phyloP scores from a whole-genome alignment of 1,140 invertebrate genomes.

The Ephestia elutella region DNA sequence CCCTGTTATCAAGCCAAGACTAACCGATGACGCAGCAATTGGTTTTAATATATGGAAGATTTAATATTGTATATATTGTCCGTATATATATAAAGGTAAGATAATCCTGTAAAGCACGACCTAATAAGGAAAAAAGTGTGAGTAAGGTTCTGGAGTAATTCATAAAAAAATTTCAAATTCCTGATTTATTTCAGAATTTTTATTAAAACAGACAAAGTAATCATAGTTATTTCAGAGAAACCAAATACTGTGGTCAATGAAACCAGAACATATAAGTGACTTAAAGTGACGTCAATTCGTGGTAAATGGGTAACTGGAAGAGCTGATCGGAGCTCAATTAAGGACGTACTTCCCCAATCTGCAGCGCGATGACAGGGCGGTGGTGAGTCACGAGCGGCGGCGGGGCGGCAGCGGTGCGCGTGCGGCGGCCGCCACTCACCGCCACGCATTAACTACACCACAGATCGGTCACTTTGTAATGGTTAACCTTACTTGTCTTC shows the following conservation, averaged over 20 bases:
- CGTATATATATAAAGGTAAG: too few species aligned
- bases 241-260: not conserved
- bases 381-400: slow-evolving; percentile 50
- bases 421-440: slow-evolving; percentile 19
- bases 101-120: too few species aligned
- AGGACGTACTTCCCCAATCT: slow-evolving; percentile 56
- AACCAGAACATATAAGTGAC: too few species aligned
- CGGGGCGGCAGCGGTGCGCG: slow-evolving; percentile 11
- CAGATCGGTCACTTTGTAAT: not conserved
- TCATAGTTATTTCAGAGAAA: not conserved
- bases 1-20: too few species aligned
- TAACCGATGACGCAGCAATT: too few species aligned
- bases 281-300: slow-evolving; percentile 40
- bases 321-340: slow-evolving; percentile 37
- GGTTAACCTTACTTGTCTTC: too few species aligned
- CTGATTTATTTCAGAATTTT: not conserved
- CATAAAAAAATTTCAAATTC: too few species aligned
- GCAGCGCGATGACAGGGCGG: slow-evolving; percentile 34
- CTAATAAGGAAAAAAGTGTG: too few species aligned
- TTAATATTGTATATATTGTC: too few species aligned
- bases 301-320: slow-evolving; percentile 32
- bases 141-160: too few species aligned
- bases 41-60: too few species aligned
- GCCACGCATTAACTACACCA: slow-evolving; percentile 7
- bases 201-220: not conserved